Percentiles rank a stretch among this genome's conserved stretches.
phyloP scores from a whole-genome alignment of 2,797 vertebrate species.

The Lepidocolaptes lacrymiger region DNA sequence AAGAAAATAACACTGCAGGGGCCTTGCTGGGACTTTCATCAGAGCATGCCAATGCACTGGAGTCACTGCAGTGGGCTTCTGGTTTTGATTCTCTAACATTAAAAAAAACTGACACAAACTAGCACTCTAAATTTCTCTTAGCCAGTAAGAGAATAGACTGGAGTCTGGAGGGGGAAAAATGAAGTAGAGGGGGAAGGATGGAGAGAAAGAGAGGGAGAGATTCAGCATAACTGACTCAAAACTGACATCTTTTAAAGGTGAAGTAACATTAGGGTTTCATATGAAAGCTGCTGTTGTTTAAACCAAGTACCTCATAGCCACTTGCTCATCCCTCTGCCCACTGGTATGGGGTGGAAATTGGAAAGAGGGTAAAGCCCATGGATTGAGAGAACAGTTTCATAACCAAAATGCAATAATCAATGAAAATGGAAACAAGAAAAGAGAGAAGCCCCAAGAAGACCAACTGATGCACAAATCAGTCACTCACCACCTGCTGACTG shows the following conservation, averaged over 20 bases:
- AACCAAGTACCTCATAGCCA: background rate
- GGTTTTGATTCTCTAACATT: background rate
- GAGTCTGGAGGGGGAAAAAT: rapidly evolving
- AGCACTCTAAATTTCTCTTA: background rate
- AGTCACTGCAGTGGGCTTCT: background rate
- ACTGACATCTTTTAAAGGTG: background rate
- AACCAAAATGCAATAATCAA: background rate
- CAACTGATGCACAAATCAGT: background rate
- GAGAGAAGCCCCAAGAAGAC: background rate
- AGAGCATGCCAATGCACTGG: background rate
- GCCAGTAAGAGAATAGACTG: background rate
- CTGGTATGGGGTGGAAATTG: background rate
- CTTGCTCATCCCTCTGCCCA: background rate
- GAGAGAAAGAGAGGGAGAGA: background rate
- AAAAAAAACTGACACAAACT: background rate
- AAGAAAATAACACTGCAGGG: background rate
- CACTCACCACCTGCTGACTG: too few relatives aligned
- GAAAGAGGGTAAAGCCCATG: background rate
- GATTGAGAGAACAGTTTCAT: background rate
- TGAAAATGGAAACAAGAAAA: background rate
- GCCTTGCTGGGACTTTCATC: background rate
- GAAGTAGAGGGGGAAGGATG: background rate
- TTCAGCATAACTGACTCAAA: background rate
- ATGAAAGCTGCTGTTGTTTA: background rate
- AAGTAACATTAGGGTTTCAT: background rate